Evolutionary conservation across 2,797 vertebrate species (phyloP).

Genomic region (Etheostoma nigrum): DNA sequence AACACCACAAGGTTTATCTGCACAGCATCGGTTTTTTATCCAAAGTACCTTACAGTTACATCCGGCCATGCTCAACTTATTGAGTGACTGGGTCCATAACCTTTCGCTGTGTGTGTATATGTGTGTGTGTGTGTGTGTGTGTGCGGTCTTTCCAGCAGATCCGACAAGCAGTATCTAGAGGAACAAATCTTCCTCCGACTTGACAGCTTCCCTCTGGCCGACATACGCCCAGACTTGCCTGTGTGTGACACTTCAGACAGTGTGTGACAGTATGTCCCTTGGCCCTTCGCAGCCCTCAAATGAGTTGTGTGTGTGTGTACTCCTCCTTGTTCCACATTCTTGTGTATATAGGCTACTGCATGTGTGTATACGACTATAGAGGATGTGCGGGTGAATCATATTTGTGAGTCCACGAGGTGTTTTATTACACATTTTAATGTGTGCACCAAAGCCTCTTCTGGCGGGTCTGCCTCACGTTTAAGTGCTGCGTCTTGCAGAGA

Average conservation of each 20-base stretch:
- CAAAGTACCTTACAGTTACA: constrained; percentile 1
- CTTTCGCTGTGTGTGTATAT: constrained; percentile 26
- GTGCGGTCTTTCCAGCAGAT: constrained; percentile 42
- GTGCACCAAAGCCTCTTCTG: constrained; percentile 30
- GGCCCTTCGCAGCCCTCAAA: constrained; percentile 48
- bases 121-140: constrained; percentile 14
- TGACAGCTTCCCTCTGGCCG: constrained; percentile 70
- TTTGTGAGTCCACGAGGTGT: constrained; percentile 40
- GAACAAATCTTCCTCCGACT: constrained; percentile 58
- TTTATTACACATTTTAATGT: constrained; percentile 54
- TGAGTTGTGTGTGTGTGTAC: constrained; percentile 26
- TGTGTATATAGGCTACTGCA: not conserved
- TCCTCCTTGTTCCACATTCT: not conserved
- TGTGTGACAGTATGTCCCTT: constrained; percentile 70
- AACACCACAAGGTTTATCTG: not conserved
- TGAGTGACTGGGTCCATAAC: constrained; percentile 53
- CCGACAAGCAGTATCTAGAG: constrained; percentile 64
- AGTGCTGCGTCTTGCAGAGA: constrained; percentile 41
- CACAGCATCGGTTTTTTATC: constrained; percentile 14
- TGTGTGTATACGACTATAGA: not conserved
- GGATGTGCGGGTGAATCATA: constrained; percentile 14
- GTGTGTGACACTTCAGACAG: constrained; percentile 74
- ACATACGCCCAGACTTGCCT: constrained; percentile 59
- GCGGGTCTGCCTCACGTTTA: constrained; percentile 15
- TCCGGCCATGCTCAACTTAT: constrained; percentile 9